Conservation (phyloP, 53 echinoderm and acorn worm species). For the Stichopus horrens region DNA sequence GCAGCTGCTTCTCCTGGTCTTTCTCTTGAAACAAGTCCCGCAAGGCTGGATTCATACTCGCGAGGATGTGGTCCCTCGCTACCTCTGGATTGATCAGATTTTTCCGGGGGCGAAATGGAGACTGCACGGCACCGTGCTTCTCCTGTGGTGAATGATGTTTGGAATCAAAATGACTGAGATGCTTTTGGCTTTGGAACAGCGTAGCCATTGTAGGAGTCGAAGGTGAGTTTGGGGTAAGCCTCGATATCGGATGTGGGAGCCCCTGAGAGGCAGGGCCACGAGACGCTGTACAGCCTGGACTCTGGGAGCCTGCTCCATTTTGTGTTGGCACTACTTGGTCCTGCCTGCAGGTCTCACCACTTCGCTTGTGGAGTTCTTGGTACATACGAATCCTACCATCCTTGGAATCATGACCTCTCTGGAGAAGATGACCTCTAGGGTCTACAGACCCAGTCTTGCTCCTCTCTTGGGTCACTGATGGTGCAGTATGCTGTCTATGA, state of each 20-base stretch:
- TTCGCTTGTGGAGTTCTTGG: neutral
- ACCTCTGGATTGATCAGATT: constrained; percentile 18
- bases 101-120: constrained; percentile 4
- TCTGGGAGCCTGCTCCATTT: neutral
- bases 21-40: constrained; percentile 27
- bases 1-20: constrained; percentile 25
- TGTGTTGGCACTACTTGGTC: neutral
- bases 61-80: constrained; percentile 37
- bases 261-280: constrained; percentile 40
- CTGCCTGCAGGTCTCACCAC: neutral
- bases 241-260: constrained; percentile 37
- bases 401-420: constrained; percentile 4
- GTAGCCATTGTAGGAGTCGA: neutral
- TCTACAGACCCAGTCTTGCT: neutral
- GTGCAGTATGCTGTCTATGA: neutral
- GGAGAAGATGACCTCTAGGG: neutral
- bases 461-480: constrained; percentile 15
- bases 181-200: neutral
- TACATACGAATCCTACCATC: neutral
- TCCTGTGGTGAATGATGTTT: neutral
- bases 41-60: constrained; percentile 13
- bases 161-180: neutral
- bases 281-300: constrained; percentile 14
- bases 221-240: neutral
- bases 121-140: neutral